phyloP scores from a whole-genome alignment of 1,140 invertebrate species.

The Procambarus virginalis region DNA sequence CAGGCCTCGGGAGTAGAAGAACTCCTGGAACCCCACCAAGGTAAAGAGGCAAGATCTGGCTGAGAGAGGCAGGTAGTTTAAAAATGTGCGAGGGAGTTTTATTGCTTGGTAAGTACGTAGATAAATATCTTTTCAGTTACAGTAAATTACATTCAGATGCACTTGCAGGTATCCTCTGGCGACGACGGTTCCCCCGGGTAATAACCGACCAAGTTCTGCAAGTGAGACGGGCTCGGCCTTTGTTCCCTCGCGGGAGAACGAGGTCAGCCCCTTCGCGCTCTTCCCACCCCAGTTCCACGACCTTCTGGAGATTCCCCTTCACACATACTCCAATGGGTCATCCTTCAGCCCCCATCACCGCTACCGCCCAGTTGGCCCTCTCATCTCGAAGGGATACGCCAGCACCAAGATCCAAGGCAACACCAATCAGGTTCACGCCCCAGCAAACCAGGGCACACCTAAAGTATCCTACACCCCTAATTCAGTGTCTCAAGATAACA shows the following conservation, averaged over 20 bases:
- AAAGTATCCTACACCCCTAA: slow-evolving; percentile 2
- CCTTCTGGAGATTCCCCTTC: slow-evolving; percentile 36
- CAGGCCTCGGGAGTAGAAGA: no score
- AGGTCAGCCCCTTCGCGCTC: slow-evolving; percentile 24
- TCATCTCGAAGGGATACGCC: slow-evolving; percentile 58
- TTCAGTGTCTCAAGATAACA: background rate
- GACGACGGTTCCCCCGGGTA: slow-evolving; percentile 28
- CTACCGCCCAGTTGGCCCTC: background rate
- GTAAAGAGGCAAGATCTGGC: no score
- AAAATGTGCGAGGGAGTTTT: no score
- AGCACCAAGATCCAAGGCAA: slow-evolving; percentile 54
- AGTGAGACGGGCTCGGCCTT: background rate
- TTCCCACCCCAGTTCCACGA: slow-evolving; percentile 44
- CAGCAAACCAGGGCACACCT: background rate
- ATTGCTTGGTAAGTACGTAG: no score
- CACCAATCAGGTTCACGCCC: background rate
- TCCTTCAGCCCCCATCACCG: slow-evolving; percentile 21
- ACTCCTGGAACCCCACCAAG: no score
- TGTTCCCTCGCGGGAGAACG: background rate
- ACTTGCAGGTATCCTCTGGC: slow-evolving; percentile 36
- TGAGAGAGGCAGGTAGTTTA: no score
- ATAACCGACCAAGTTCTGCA: background rate
- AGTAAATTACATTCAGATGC: background rate
- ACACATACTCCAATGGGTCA: slow-evolving; percentile 32
- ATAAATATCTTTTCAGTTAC: no score